These are phyloP conservation scores for Periplaneta americana DNA, from an alignment of 1,140 invertebrate genomes.

Conservation along the genomic window DNA sequence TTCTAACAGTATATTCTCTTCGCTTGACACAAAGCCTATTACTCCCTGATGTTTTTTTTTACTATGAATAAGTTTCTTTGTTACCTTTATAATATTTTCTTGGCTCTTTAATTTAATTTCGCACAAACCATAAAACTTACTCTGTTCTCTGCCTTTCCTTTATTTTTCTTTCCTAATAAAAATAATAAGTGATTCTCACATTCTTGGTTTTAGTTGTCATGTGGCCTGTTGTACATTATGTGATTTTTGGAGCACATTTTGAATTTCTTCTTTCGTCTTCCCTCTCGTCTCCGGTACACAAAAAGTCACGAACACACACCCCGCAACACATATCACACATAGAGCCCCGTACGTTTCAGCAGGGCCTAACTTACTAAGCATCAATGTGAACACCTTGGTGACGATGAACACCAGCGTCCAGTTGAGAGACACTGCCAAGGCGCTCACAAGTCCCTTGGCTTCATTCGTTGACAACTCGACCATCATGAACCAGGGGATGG, in stretches of 20 bases:
- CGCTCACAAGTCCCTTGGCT: background rate
- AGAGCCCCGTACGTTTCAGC: constrained; percentile 76
- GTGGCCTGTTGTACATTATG: too few species aligned
- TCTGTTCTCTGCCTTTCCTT: too few species aligned
- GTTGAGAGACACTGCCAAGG: background rate
- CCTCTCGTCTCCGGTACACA: constrained; percentile 77
- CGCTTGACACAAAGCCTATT: too few species aligned
- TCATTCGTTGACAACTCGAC: constrained; percentile 11
- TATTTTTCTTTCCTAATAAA: too few species aligned
- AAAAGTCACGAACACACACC: constrained; percentile 58
- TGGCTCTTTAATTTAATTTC: too few species aligned
- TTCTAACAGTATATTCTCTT: too few species aligned
- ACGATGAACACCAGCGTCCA: constrained; percentile 15
- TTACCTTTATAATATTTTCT: too few species aligned
- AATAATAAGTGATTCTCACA: too few species aligned
- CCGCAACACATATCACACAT: constrained; percentile 54
- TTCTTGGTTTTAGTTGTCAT: too few species aligned
- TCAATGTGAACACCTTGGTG: constrained; percentile 12
- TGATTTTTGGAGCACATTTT: constrained; percentile 54
- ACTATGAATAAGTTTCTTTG: too few species aligned
- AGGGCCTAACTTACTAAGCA: background rate
- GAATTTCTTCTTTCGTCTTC: constrained; percentile 73
- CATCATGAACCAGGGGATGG: constrained; percentile 18
- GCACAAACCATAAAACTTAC: too few species aligned
- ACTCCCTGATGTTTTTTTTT: too few species aligned